Conservation (phyloP, 2,888 invertebrate genomes). For the Temnothorax ravouxi region DNA sequence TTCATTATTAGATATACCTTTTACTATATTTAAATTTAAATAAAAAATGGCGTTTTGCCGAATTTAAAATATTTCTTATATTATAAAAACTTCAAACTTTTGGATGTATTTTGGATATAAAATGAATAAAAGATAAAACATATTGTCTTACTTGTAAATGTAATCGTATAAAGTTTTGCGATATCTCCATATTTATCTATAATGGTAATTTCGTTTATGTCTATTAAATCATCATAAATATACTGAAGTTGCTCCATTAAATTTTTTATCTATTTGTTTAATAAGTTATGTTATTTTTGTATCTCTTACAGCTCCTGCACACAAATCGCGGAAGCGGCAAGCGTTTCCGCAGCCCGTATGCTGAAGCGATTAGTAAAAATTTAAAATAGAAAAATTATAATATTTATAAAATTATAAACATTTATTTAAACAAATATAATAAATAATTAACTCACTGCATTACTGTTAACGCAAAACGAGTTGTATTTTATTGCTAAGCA, state of each 20-base stretch:
- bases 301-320: too few species aligned
- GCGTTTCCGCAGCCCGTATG: too few species aligned
- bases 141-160: not conserved
- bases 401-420: too few species aligned
- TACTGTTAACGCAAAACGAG: too few species aligned
- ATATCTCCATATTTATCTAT: not conserved
- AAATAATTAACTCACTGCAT: too few species aligned
- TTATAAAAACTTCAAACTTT: not conserved
- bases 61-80: not conserved
- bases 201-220: conserved; percentile 9
- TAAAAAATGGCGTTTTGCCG: too few species aligned
- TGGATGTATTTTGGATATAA: not conserved
- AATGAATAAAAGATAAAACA: too few species aligned
- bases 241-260: conserved; percentile 2
- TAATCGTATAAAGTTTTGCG: not conserved
- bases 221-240: not conserved
- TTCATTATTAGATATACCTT: too few species aligned
- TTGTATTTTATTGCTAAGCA: too few species aligned
- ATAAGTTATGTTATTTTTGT: not conserved
- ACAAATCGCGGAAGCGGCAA: too few species aligned
- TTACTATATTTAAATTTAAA: too few species aligned
- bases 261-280: conserved; percentile 10
- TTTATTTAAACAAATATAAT: too few species aligned
- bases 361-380: not conserved
- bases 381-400: not conserved